Evolutionary conservation across 2,888 invertebrate genomes (phyloP).

Genomic region (Stenodera caucasica): DNA sequence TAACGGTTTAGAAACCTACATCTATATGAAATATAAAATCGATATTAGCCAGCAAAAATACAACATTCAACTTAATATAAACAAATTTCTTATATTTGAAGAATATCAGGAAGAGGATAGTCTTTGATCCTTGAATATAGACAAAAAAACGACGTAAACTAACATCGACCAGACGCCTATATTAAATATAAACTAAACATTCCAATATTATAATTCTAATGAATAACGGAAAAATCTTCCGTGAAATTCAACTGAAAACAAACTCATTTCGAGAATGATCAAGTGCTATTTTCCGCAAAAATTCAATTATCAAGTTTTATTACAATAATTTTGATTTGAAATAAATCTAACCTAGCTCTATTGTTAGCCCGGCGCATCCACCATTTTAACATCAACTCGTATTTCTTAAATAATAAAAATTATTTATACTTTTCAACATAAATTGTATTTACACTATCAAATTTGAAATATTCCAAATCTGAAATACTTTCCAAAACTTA

Average conservation of each 20-base stretch:
- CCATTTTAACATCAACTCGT: slow-evolving; percentile 3
- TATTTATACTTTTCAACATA: too few relatives aligned
- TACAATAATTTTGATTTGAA: neutral
- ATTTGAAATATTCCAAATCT: slow-evolving; percentile 25
- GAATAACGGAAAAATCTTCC: neutral
- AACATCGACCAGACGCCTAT: neutral
- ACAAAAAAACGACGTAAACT: neutral
- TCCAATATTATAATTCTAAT: neutral
- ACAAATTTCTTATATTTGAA: neutral
- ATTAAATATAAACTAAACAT: slow-evolving; percentile 12
- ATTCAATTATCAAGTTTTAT: neutral
- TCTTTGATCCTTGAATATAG: neutral
- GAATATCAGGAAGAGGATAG: neutral
- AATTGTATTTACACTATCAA: slow-evolving; percentile 28
- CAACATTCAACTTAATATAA: slow-evolving; percentile 17
- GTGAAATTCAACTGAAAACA: neutral
- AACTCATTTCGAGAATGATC: too few relatives aligned
- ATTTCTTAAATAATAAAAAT: too few relatives aligned
- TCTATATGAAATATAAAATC: too few relatives aligned
- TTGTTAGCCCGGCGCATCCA: slow-evolving; percentile 3
- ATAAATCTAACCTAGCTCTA: neutral
- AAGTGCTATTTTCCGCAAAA: neutral
- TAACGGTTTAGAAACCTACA: slow-evolving; percentile 38
- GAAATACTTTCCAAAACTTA: slow-evolving; percentile 26
- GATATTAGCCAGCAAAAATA: slow-evolving; percentile 21